Evolutionary conservation across 2,797 vertebrate species (phyloP).

Genomic region (Rhodeus uyekii): DNA sequence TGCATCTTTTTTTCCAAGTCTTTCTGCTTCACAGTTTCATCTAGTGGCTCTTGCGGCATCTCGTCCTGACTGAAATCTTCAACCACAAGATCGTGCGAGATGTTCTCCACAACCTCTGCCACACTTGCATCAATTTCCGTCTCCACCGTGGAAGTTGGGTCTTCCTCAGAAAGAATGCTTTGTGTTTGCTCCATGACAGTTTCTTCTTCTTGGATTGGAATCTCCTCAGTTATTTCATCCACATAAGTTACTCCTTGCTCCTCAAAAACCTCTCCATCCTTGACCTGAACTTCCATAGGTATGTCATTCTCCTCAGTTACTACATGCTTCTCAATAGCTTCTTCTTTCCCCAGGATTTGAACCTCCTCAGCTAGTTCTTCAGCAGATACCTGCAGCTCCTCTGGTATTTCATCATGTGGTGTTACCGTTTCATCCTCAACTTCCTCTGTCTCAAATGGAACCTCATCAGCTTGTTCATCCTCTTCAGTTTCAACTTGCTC

Average conservation of each 20-base stretch:
- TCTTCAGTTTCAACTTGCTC: slow-evolving; percentile 4
- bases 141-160: background rate
- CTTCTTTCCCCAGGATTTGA: slow-evolving; percentile 4
- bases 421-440: background rate
- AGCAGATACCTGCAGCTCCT: background rate
- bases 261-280: slow-evolving; percentile 7
- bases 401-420: background rate
- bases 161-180: background rate
- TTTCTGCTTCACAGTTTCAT: slow-evolving; percentile 3
- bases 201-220: background rate
- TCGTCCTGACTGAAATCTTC: background rate
- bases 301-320: background rate
- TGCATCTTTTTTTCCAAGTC: slow-evolving; percentile 9
- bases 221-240: slow-evolving; percentile 8
- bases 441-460: background rate
- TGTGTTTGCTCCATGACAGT: background rate
- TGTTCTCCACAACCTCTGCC: background rate
- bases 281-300: slow-evolving; percentile 9
- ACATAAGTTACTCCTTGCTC: background rate
- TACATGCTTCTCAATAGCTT: slow-evolving; percentile 11
- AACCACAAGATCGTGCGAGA: slow-evolving; percentile 19
- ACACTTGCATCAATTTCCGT: background rate
- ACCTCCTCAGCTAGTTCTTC: background rate
- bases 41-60: background rate
- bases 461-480: background rate